Evolutionary conservation across 2,113 vertebrate species (phyloP).

Genomic region (Callopanchax toddi): DNA sequence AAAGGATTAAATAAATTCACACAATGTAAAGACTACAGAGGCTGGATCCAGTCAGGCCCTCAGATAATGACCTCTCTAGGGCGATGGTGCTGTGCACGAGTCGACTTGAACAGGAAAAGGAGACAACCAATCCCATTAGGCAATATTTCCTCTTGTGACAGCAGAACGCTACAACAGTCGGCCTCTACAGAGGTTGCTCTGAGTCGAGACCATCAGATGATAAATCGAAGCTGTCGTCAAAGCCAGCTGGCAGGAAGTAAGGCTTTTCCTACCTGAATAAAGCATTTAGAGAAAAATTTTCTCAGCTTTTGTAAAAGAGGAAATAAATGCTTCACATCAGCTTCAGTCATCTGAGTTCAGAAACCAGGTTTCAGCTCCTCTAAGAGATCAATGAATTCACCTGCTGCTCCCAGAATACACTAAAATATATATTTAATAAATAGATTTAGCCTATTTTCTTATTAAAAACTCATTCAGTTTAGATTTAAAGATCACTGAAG

Average conservation of each 20-base stretch:
- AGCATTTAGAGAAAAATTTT: conserved; percentile 5
- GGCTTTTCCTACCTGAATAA: conserved; percentile 12
- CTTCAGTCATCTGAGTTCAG: no score
- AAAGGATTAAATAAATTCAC: neutral
- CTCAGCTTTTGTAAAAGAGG: neutral
- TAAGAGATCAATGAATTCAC: no score
- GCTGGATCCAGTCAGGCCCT: neutral
- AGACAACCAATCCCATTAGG: neutral
- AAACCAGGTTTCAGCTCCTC: no score
- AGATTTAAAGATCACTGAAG: no score
- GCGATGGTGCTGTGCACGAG: neutral
- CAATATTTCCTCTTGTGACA: neutral
- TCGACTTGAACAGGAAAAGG: neutral
- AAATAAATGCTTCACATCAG: no score
- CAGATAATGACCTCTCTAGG: neutral
- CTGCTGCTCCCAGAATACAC: no score
- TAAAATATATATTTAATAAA: no score
- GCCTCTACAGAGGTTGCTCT: no score
- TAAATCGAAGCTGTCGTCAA: conserved; percentile 36
- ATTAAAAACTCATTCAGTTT: no score
- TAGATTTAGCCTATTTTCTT: no score
- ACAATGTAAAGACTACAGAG: neutral
- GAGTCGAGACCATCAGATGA: conserved; percentile 12
- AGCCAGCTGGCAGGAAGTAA: conserved; percentile 31
- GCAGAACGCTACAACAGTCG: no score